Evolutionary conservation across 2,888 invertebrate genomes (phyloP), one percentile per base, ranked within the genome.

Genomic region (Carcina quercana): DNA sequence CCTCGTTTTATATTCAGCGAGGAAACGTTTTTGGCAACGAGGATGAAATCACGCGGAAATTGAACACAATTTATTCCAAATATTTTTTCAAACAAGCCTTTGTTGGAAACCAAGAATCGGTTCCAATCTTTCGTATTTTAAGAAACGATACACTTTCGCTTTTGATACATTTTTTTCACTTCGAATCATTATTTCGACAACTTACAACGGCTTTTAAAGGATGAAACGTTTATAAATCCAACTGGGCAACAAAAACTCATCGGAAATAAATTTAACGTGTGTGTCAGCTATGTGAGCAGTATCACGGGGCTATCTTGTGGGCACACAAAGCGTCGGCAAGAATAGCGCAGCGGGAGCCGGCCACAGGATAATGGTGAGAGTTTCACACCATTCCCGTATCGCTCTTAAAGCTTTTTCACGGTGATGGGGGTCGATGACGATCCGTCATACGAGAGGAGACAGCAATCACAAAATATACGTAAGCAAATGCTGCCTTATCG

Each of bases 341-440:
- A 70, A 70, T 65, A 61, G 58, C 75, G 35, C 78, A 59, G 70
- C 76, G 70, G 79, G 79, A 57, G 59, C 49, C 58, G 44, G 42
- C 45, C 47, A 45, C 44, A 38, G 55, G 45, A 67, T 65, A 67
- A 72, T 68, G 58, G 64, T 52, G 54, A 59, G 57, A 63, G 67
- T 58, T 72, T 73, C 71, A 69, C 72, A 69, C 74, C 70, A 68
- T 70, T 69, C 72, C 70, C 45, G 52, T 52, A 58, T 60, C 55
- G 59, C 53, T 63, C 53, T 53, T 48, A 45, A 52, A 53, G 59
- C 65, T 64, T 69, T 67, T 69, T 60, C 67, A 64, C 71, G 71
- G 58, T 52, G 28, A 14, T 32, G 31, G 38, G 39, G 50, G 50
- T 52, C 53, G 53, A 44, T 47, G 38, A 47, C 45, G 25, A 30